Evolutionary conservation across 2,797 vertebrate genomes (phyloP).

Genomic region (Oreochromis mossambicus): DNA sequence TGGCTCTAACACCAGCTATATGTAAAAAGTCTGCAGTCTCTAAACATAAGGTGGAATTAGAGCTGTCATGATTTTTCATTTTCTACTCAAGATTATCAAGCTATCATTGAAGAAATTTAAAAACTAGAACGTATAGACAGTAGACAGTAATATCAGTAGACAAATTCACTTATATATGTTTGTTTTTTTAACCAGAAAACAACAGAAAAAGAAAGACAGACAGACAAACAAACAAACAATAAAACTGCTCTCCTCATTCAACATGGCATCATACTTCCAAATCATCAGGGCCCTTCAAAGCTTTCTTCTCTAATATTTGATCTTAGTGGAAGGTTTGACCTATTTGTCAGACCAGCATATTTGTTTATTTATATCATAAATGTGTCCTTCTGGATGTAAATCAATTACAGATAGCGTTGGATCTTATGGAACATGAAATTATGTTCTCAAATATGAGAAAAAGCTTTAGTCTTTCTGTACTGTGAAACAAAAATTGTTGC

Average conservation of each 20-base stretch:
- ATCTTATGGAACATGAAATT: neutral
- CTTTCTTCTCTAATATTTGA: neutral
- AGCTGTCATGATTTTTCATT: no score
- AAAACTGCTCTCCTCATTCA: neutral
- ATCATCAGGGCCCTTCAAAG: neutral
- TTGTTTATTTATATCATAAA: neutral
- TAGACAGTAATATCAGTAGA: no score
- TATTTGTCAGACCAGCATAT: neutral
- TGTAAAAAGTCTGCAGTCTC: no score
- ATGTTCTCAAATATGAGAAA: neutral
- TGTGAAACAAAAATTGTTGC: neutral
- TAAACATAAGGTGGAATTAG: no score
- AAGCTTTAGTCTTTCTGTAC: neutral
- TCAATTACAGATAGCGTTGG: neutral
- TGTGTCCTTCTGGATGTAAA: neutral
- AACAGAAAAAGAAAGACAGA: neutral
- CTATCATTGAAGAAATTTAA: no score
- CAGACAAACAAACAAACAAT: neutral
- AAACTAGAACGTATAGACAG: no score
- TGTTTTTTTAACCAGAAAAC: neutral
- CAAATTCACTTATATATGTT: neutral
- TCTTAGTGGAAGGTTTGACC: neutral
- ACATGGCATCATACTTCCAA: neutral
- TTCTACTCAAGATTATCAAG: no score
- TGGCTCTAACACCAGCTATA: no score